Conservation (phyloP, 2,888 invertebrate genomes). For the Cryptus armator region DNA sequence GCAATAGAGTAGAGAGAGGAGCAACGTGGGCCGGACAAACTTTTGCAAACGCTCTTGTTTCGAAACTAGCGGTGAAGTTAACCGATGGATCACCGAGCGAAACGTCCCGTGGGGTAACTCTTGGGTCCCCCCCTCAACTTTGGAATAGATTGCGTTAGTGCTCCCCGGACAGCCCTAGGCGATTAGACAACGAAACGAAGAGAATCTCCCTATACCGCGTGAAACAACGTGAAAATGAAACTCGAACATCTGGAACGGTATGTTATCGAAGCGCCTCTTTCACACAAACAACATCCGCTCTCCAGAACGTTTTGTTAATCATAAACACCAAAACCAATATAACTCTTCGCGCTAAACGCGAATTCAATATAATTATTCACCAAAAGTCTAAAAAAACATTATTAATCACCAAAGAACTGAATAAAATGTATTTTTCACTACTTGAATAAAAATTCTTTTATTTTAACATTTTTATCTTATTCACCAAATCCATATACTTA, state of each 20-base stretch:
- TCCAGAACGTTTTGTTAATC: neutral
- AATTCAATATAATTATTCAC: neutral
- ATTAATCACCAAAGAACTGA: neutral
- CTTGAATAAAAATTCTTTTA: no score
- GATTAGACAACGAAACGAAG: slow-evolving; percentile 74
- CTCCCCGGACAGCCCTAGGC: slow-evolving; percentile 78
- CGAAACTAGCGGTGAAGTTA: slow-evolving; percentile 77
- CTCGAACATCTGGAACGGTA: neutral
- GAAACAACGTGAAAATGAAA: slow-evolving; percentile 24
- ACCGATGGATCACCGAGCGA: slow-evolving; percentile 79
- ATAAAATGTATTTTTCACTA: no score
- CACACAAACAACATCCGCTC: neutral
- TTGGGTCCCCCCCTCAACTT: slow-evolving; percentile 63
- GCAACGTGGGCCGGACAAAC: slow-evolving; percentile 64
- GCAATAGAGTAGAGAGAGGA: slow-evolving; percentile 21
- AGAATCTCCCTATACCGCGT: slow-evolving; percentile 72
- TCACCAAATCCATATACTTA: no score
- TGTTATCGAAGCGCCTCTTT: neutral
- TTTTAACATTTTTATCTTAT: no score
- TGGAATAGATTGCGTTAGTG: slow-evolving; percentile 79
- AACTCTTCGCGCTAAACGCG: no score
- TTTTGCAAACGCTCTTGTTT: slow-evolving; percentile 76
- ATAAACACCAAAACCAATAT: neutral
- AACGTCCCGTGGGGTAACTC: slow-evolving; percentile 78
- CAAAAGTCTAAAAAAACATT: neutral